Conservation (phyloP, 1,140 invertebrate species). For the Eriocheir sinensis region DNA sequence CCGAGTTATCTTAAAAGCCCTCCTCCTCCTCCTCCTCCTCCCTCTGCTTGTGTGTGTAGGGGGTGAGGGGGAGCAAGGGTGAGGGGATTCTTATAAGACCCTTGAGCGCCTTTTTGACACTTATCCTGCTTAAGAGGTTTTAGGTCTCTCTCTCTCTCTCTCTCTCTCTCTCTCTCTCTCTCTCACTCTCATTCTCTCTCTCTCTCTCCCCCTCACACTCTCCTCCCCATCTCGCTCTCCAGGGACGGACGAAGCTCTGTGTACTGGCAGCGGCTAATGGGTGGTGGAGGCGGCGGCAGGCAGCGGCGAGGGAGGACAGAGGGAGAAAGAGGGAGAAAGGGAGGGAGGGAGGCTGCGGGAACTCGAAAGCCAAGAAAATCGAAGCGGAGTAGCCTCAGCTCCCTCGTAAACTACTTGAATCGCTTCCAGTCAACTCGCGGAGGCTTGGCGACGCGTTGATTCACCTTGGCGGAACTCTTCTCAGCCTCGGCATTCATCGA, state of each 20-base stretch:
- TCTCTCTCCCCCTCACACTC: neutral
- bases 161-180: neutral
- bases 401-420: neutral
- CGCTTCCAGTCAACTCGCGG: neutral
- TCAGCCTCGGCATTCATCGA: no score
- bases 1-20: no score
- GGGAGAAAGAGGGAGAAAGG: slow-evolving; percentile 5
- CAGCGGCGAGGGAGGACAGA: neutral
- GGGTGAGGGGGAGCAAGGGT: no score
- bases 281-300: neutral
- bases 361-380: neutral
- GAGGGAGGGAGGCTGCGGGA: neutral
- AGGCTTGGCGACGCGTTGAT: no score
- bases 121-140: no score
- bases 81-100: no score
- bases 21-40: no score
- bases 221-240: slow-evolving; percentile 35
- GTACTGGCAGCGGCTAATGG: neutral
- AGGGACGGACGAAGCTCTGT: neutral
- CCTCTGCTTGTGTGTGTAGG: no score
- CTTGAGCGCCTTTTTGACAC: no score
- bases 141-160: neutral
- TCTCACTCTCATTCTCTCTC: neutral
- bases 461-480: no score
- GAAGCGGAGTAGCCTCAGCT: neutral